These are phyloP conservation scores for Dolichopus griseipennis DNA, from an alignment of 2,888 invertebrate species.

Conservation along the genomic window DNA sequence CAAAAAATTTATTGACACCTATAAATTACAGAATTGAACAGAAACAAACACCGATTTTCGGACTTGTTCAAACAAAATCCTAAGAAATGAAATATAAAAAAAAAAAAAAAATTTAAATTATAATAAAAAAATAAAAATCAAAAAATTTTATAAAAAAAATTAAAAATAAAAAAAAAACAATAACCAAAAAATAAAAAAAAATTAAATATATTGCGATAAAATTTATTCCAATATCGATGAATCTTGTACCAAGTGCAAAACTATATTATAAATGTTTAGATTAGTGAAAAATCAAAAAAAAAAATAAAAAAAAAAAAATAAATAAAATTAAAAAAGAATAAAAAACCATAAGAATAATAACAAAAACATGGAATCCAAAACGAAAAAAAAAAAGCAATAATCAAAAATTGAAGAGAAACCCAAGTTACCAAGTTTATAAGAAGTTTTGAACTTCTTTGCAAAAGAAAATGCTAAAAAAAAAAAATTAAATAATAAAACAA, in stretches of 20 bases:
- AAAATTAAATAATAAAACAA: slow-evolving; percentile 12
- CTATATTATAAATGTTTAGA: slow-evolving; percentile 6
- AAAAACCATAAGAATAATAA: too few relatives aligned
- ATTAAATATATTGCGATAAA: not conserved
- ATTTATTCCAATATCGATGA: not conserved
- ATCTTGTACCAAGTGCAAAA: slow-evolving; percentile 6
- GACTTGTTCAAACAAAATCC: slow-evolving; percentile 8
- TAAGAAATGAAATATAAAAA: slow-evolving; percentile 22
- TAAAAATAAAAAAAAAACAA: slow-evolving; percentile 12
- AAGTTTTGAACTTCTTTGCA: not conserved
- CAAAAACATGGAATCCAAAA: too few relatives aligned
- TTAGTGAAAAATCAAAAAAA: not conserved
- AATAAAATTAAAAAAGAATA: not conserved
- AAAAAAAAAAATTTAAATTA: too few relatives aligned
- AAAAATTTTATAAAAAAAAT: slow-evolving; percentile 11
- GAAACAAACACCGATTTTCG: slow-evolving; percentile 19
- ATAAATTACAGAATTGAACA: slow-evolving; percentile 36
- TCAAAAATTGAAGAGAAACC: slow-evolving; percentile 1
- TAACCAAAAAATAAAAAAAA: slow-evolving; percentile 10
- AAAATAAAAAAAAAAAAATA: not conserved
- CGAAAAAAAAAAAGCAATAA: not conserved
- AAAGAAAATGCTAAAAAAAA: not conserved
- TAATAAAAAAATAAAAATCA: slow-evolving; percentile 16
- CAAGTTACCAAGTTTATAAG: not conserved
- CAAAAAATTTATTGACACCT: slow-evolving; percentile 36